A percentile compares a stretch with the other conserved stretches of the same genome.
Evolutionary conservation across 2,888 invertebrate genomes (phyloP).

Genomic region (Hirtodrosophila cameraria): DNA sequence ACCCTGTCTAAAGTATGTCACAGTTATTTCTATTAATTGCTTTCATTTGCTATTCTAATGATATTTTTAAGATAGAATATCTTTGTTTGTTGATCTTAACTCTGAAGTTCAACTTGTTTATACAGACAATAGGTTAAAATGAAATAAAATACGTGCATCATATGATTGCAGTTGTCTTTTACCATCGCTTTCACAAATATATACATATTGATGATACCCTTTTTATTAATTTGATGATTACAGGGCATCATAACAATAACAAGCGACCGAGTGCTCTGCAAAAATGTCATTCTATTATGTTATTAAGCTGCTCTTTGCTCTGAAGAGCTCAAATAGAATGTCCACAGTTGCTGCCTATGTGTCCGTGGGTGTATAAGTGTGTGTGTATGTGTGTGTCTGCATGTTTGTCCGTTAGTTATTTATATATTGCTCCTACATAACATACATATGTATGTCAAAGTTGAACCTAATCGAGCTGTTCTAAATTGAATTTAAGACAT

Average conservation of each 20-base stretch:
- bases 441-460: no score
- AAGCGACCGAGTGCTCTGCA: conserved; percentile 14
- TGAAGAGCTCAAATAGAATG: conserved; percentile 20
- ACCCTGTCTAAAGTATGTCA: conserved; percentile 1
- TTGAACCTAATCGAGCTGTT: conserved; percentile 3
- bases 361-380: not conserved
- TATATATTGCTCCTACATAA: conserved; percentile 11
- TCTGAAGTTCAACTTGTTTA: no score
- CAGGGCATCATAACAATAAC: conserved; percentile 13
- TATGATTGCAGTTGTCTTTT: no score
- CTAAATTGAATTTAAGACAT: conserved; percentile 18
- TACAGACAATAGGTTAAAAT: no score
- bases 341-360: conserved; percentile 9
- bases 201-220: no score
- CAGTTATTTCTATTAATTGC: no score
- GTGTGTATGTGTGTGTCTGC: conserved; percentile 4
- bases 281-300: conserved; percentile 49
- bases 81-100: no score
- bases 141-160: no score
- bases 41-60: no score
- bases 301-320: conserved; percentile 46
- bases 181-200: no score
- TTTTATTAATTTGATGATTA: no score
- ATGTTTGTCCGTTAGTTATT: conserved; percentile 4
- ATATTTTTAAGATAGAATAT: no score